These are phyloP conservation scores for Solenopsis invicta DNA, from an alignment of 1,140 invertebrate species.

Conservation along the genomic window DNA sequence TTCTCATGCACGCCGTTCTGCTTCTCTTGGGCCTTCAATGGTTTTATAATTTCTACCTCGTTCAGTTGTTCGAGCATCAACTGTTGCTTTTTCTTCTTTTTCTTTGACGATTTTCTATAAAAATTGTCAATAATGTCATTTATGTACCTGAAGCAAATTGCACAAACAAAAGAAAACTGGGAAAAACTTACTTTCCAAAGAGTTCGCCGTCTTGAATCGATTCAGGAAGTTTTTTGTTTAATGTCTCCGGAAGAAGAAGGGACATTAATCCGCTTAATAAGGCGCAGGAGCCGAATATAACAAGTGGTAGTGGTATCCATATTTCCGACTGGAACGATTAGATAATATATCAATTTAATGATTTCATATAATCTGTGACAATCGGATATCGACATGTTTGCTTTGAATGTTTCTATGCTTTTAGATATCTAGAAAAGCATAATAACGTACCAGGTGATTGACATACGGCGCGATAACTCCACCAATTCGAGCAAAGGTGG, in stretches of 20 bases:
- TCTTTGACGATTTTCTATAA: conserved; percentile 72
- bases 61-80: conserved; percentile 76
- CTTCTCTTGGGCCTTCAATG: conserved; percentile 79
- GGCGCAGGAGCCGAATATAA: conserved; percentile 91
- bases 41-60: conserved; percentile 79
- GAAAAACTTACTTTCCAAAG: conserved; percentile 89
- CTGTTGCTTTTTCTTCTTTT: conserved; percentile 77
- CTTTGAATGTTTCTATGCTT: neutral
- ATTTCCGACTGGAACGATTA: conserved; percentile 84
- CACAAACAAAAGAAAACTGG: neutral
- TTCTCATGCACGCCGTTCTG: conserved; percentile 83
- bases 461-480: conserved; percentile 92
- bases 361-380: conserved; percentile 4
- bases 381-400: neutral
- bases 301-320: conserved; percentile 90
- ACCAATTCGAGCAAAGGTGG: conserved; percentile 92
- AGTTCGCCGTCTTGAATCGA: conserved; percentile 91
- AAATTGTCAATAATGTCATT: conserved; percentile 12
- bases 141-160: neutral
- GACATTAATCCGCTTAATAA: conserved; percentile 90
- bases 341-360: neutral
- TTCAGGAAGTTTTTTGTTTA: conserved; percentile 91
- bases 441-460: conserved; percentile 88
- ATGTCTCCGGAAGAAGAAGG: conserved; percentile 92
- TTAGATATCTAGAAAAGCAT: neutral